Conservation (phyloP, 2,113 vertebrate species). For the Trematomus loennbergii region DNA sequence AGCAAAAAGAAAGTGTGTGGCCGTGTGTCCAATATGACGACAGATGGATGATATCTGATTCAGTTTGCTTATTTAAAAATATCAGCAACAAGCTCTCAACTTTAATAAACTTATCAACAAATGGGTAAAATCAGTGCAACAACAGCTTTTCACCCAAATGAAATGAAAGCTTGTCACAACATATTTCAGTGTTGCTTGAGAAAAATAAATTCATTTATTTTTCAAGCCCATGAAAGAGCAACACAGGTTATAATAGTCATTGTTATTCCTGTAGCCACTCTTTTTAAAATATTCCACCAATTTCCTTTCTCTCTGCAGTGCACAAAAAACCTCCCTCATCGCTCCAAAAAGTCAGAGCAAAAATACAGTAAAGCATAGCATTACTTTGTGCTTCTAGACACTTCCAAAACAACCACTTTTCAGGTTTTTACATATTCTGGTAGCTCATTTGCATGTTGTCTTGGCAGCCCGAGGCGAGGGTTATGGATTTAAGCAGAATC, state of each 20-base stretch:
- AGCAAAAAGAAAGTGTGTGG: not conserved
- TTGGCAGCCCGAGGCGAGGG: conserved; percentile 46
- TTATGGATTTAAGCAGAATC: conserved; percentile 45
- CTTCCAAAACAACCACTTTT: conserved; percentile 41
- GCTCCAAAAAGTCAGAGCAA: conserved; percentile 14
- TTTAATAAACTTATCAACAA: conserved; percentile 41
- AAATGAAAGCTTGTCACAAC: conserved; percentile 16
- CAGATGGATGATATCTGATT: conserved; percentile 16
- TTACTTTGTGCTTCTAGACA: conserved; percentile 45
- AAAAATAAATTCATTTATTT: not conserved
- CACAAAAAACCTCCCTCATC: conserved; percentile 37
- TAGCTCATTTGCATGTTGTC: conserved; percentile 40
- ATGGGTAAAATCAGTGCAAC: conserved; percentile 6
- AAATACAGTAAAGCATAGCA: conserved; percentile 28
- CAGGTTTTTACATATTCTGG: conserved; percentile 26
- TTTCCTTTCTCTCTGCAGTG: conserved; percentile 11
- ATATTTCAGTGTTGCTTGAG: conserved; percentile 5
- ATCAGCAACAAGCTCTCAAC: not conserved
- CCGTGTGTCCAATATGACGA: conserved; percentile 1
- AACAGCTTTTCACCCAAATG: not conserved
- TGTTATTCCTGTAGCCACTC: conserved; percentile 26
- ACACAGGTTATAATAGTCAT: conserved; percentile 12
- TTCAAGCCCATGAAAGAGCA: not conserved
- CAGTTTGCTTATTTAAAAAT: not conserved
- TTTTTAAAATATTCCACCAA: conserved; percentile 17